These are phyloP conservation scores for Scaptomyza polygonia DNA, from an alignment of 2,888 invertebrate species.

Conservation along the genomic window DNA sequence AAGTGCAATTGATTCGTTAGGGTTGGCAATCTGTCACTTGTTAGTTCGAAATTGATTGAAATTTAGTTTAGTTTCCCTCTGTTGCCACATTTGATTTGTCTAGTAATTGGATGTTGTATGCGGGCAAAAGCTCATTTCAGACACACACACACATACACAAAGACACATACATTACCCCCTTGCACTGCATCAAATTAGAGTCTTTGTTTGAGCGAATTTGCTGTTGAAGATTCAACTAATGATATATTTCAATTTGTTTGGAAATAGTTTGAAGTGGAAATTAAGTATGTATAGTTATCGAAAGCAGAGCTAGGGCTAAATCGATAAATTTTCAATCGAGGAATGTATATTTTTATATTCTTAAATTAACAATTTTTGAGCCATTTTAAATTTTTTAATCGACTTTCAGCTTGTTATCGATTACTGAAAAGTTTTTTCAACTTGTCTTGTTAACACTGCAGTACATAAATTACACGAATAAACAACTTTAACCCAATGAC, in stretches of 20 bases:
- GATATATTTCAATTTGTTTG: neutral
- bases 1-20: slow-evolving; percentile 68
- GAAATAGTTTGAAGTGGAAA: neutral
- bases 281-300: neutral
- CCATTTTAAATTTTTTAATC: too few relatives aligned
- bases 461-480: neutral
- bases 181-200: neutral
- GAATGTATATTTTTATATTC: too few relatives aligned
- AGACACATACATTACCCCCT: too few relatives aligned
- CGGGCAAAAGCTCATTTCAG: slow-evolving; percentile 51
- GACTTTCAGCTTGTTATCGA: too few relatives aligned
- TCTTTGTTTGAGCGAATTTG: neutral
- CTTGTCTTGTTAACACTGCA: neutral
- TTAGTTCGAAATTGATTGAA: slow-evolving; percentile 74
- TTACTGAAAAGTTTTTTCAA: neutral
- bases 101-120: slow-evolving; percentile 41
- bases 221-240: neutral
- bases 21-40: slow-evolving; percentile 70
- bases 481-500: neutral
- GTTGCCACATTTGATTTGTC: slow-evolving; percentile 46
- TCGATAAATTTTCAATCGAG: neutral
- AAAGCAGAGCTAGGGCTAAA: neutral
- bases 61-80: slow-evolving; percentile 62
- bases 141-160: too few relatives aligned
- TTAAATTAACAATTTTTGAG: too few relatives aligned